Evolutionary conservation across 2,888 invertebrate genomes (phyloP).

Genomic region (Clitarchus hookeri): DNA sequence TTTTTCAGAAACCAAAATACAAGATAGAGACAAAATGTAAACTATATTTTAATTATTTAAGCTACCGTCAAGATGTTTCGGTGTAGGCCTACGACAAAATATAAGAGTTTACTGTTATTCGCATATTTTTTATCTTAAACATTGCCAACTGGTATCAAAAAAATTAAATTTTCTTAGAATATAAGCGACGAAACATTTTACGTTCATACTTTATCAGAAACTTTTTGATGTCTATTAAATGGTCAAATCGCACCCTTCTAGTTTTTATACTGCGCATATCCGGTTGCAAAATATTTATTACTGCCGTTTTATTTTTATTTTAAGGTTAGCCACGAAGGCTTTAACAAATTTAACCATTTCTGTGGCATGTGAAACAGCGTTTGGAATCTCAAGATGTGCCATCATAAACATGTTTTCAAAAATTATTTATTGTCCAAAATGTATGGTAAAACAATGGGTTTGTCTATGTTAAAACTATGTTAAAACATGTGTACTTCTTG

Average conservation of each 20-base stretch:
- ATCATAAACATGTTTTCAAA: background rate
- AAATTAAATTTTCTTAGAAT: too few relatives aligned
- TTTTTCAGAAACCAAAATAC: too few relatives aligned
- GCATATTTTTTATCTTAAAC: too few relatives aligned
- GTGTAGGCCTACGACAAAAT: too few relatives aligned
- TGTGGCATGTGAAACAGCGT: background rate
- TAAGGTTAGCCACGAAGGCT: background rate
- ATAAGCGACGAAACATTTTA: too few relatives aligned
- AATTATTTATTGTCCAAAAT: background rate
- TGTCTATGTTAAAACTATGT: background rate
- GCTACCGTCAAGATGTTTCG: too few relatives aligned
- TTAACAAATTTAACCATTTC: background rate
- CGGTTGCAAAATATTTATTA: background rate
- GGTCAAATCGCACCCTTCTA: background rate
- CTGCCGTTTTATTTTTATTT: background rate
- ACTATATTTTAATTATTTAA: too few relatives aligned
- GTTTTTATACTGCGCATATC: background rate
- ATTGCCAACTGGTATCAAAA: too few relatives aligned
- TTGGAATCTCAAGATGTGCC: background rate
- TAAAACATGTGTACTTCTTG: background rate
- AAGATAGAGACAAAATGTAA: too few relatives aligned
- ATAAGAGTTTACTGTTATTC: too few relatives aligned
- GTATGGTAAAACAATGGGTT: background rate
- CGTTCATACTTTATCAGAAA: too few relatives aligned
- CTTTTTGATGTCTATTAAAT: too few relatives aligned